phyloP scores from a whole-genome alignment of 2,113 vertebrate species.

The Heterochromis multidens region DNA sequence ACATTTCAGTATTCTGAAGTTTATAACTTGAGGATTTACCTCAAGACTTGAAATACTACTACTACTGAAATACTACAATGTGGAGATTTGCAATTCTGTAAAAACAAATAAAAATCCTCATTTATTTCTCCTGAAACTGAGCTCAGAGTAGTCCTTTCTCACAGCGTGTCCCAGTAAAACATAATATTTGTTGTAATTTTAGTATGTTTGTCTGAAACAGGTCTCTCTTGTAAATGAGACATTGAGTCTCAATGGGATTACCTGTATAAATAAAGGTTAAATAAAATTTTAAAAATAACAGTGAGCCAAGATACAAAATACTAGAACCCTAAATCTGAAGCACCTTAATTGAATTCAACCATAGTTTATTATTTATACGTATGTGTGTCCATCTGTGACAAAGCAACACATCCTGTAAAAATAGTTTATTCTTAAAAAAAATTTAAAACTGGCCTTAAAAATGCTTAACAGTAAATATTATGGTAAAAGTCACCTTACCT shows the following conservation, averaged over 20 bases:
- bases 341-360: background rate
- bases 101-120: background rate
- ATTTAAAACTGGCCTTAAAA: background rate
- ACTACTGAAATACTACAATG: background rate
- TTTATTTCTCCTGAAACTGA: background rate
- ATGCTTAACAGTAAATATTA: background rate
- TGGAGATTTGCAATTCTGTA: background rate
- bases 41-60: background rate
- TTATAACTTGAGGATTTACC: background rate
- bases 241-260: too few species aligned
- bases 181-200: too few species aligned
- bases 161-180: background rate
- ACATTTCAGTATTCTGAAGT: background rate
- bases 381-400: background rate
- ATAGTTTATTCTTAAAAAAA: background rate
- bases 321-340: background rate
- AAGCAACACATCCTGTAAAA: background rate
- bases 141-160: background rate
- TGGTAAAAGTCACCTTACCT: background rate
- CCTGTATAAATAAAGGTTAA: too few species aligned
- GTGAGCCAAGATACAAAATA: background rate
- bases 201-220: too few species aligned
- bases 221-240: too few species aligned
- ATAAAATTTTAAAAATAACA: too few species aligned
- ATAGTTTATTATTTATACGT: background rate